Conservation (phyloP, 2,797 vertebrate genomes). For the Hafferia zeledoni region DNA sequence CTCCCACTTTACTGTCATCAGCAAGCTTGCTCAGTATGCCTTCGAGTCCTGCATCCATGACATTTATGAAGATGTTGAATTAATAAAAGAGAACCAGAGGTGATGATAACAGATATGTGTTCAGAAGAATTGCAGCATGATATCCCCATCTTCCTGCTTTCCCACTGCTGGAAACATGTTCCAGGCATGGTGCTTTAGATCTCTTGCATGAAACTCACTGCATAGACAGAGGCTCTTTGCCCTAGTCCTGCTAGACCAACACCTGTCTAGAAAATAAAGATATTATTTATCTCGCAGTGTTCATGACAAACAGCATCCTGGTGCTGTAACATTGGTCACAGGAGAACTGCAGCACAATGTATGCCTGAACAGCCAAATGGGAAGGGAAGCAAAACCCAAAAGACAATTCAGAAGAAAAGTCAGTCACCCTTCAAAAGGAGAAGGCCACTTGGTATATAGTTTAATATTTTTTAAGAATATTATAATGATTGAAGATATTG, state of each 20-base stretch:
- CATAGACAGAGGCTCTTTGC: neutral
- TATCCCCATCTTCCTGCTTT: neutral
- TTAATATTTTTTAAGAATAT: neutral
- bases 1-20: neutral
- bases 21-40: neutral
- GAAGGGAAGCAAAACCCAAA: neutral
- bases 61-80: neutral
- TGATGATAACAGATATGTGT: neutral
- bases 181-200: neutral
- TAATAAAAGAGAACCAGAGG: neutral
- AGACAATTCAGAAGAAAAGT: neutral
- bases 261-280: neutral
- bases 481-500: neutral
- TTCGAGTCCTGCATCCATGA: neutral
- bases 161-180: neutral
- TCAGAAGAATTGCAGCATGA: neutral
- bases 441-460: neutral
- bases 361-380: neutral
- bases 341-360: neutral
- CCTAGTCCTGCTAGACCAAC: neutral
- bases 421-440: neutral
- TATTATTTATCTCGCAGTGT: neutral
- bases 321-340: neutral
- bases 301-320: neutral
- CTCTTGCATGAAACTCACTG: neutral